These are phyloP conservation scores for Atrichornis clamosus DNA, from an alignment of 2,113 vertebrate species.

Conservation along the genomic window DNA sequence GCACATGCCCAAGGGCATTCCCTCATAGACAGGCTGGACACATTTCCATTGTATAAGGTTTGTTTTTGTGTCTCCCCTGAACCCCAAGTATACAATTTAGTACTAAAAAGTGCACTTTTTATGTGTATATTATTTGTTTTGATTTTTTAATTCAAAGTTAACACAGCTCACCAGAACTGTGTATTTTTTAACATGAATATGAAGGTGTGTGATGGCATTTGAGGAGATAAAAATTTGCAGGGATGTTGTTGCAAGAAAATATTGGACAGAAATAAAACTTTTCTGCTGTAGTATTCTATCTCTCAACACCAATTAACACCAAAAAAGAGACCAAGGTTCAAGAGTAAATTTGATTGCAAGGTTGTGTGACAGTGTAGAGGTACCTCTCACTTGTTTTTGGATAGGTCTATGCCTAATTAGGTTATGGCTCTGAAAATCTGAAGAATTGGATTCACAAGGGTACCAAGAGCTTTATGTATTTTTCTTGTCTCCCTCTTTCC, in stretches of 20 bases:
- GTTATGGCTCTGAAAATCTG: background rate
- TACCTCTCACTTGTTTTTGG: background rate
- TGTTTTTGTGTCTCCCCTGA: background rate
- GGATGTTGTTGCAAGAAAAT: background rate
- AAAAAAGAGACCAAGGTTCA: background rate
- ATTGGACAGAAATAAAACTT: background rate
- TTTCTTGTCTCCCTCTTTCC: background rate
- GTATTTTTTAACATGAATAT: background rate
- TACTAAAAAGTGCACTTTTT: background rate
- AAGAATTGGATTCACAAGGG: background rate
- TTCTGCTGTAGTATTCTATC: background rate
- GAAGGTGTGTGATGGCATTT: background rate
- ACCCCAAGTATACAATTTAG: background rate
- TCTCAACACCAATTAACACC: background rate
- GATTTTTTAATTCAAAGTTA: background rate
- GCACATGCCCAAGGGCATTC: rapidly evolving
- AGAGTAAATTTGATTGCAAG: background rate
- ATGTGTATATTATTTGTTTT: background rate
- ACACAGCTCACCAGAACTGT: rapidly evolving
- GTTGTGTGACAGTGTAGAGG: background rate
- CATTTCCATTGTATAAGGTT: rapidly evolving
- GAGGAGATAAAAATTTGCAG: background rate
- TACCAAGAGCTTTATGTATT: background rate
- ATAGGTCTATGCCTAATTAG: background rate
- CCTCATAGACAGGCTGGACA: background rate